Conservation (phyloP, 2,888 invertebrate genomes). For the Theretra japonica region DNA sequence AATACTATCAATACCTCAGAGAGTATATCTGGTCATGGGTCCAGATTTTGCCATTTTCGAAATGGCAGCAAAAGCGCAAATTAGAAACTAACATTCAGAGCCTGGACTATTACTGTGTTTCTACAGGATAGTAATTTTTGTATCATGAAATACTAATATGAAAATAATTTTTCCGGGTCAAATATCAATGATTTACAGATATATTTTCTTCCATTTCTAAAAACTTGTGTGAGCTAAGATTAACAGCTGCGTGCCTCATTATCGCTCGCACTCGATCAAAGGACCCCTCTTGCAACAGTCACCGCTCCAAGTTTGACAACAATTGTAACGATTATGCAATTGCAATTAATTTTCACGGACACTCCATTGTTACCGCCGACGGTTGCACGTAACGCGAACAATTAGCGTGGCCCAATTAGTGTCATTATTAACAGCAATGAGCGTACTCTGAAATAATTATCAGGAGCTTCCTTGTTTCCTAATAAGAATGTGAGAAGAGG, state of each 20-base stretch:
- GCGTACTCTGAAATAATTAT: conserved; percentile 31
- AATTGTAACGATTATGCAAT: conserved; percentile 24
- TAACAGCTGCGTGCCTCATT: background rate
- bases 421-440: conserved; percentile 23
- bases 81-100: too few species aligned
- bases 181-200: background rate
- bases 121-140: too few species aligned
- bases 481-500: background rate
- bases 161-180: too few species aligned
- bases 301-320: background rate
- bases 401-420: conserved; percentile 23
- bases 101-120: too few species aligned
- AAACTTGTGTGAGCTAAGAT: background rate
- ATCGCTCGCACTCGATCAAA: background rate
- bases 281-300: conserved; percentile 12
- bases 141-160: too few species aligned
- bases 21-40: too few species aligned
- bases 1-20: too few species aligned
- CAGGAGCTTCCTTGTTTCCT: background rate
- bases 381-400: conserved; percentile 21
- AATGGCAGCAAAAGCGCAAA: too few species aligned
- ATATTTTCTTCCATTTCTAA: background rate
- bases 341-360: conserved; percentile 26
- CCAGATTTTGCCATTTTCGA: too few species aligned
- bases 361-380: conserved; percentile 20